Percentiles rank a stretch among this genome's conserved stretches.
Evolutionary conservation across 92 coral and sea anemone genomes (phyloP).

Genomic region (Pocillopora meandrina): DNA sequence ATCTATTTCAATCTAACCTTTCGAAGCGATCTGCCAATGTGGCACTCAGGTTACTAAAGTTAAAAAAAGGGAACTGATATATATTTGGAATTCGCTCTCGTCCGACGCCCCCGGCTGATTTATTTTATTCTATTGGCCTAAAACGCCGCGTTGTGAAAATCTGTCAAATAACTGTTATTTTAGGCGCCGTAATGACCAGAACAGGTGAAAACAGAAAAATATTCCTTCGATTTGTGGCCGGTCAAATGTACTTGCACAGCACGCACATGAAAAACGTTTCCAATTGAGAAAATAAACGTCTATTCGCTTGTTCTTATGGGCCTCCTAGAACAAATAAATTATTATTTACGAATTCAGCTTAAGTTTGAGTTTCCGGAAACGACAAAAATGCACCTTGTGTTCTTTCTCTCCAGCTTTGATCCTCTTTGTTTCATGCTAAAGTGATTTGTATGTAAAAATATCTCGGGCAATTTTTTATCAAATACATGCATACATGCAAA

Average conservation of each 20-base stretch:
- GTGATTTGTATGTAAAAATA: too few species aligned
- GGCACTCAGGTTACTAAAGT: too few species aligned
- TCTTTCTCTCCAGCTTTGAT: too few species aligned
- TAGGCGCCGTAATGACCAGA: background rate
- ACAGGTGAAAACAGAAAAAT: conserved; percentile 10
- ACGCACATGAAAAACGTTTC: background rate
- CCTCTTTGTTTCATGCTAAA: too few species aligned
- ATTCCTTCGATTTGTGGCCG: conserved; percentile 8
- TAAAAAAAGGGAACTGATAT: too few species aligned
- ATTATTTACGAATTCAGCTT: too few species aligned
- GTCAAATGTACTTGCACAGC: conserved; percentile 18
- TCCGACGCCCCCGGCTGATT: background rate
- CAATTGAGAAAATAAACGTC: background rate
- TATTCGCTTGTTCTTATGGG: background rate
- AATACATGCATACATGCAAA: too few species aligned
- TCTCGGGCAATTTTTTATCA: too few species aligned
- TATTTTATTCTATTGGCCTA: background rate
- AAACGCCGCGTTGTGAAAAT: background rate
- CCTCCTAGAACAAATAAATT: background rate
- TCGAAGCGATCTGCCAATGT: too few species aligned
- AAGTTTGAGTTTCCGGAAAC: too few species aligned
- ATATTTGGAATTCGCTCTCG: background rate
- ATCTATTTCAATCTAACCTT: too few species aligned
- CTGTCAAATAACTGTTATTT: conserved; percentile 25
- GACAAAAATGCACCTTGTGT: too few species aligned